Evolutionary conservation across 2,888 invertebrate genomes (phyloP), one percentile per base, ranked within the genome.

Genomic region (Melanargia galathea): DNA sequence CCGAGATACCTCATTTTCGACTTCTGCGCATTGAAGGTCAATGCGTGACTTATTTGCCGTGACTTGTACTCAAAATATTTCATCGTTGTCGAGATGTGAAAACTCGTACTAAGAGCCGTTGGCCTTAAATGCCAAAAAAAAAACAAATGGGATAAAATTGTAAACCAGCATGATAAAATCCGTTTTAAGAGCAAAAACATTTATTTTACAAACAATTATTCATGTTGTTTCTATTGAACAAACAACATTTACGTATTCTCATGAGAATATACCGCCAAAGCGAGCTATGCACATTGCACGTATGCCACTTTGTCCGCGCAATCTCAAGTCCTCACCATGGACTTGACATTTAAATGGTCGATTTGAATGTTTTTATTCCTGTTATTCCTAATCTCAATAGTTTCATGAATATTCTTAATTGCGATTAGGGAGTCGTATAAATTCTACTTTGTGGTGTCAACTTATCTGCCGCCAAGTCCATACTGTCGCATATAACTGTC

Each of bases 351-450:
- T 63, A 65, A 65, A 65, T 65, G 63, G 65, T 51, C 20, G 38
- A 22, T 20, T 16, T 20, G 56, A 43, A 48, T 46, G 59, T 65
- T 63, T 63, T 57, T 65, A 56, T 46, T 46, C 11, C 45, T 46
- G 13, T 43, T n/a, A n/a, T 59, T 65, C 63, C 63, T 60, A 65
- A 63, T 65, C 63, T 65, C 63, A 65, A 63, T 57, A 60, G 33
- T 20, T 56, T 30, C 63, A 51, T 60, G 63, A 63, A 65, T 65
- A 65, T 52, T 51, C 46, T 46, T 65, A 65, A 63, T 65, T 45
- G 52, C 55, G 52, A 52, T 46, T 56, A 20, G n/a, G 45, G 60
- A 20, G 65, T 63, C 65, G 49, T 52, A 57, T 65, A 63, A 63
- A 63, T 63, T 60, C 30, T 16, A 33, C 33, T 52, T 52, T 52